phyloP scores from a whole-genome alignment of 2,888 invertebrate genomes.

The Lasioglossum morio region DNA sequence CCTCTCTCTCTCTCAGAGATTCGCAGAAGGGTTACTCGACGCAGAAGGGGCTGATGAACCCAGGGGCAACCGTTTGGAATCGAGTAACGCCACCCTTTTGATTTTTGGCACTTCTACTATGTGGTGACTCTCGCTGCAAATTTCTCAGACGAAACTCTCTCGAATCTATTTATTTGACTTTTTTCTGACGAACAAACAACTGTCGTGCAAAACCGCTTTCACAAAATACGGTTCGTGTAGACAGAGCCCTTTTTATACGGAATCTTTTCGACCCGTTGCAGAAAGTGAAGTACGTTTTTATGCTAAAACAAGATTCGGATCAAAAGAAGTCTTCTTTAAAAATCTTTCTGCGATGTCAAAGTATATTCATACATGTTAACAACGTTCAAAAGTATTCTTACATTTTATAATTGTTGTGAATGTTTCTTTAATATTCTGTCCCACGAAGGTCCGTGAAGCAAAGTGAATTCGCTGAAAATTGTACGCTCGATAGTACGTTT shows the following conservation, averaged over 20 bases:
- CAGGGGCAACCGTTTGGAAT: slow-evolving; percentile 72
- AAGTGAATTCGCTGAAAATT: slow-evolving; percentile 56
- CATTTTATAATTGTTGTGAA: background rate
- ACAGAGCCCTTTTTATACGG: background rate
- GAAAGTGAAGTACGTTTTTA: background rate
- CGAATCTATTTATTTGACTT: background rate
- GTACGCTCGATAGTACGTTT: slow-evolving; percentile 73
- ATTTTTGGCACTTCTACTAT: slow-evolving; percentile 60
- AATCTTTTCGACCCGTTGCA: background rate
- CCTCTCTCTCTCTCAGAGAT: slow-evolving; percentile 40
- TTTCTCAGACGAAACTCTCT: background rate
- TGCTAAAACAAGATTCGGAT: background rate
- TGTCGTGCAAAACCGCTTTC: background rate
- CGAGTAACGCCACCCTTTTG: slow-evolving; percentile 59
- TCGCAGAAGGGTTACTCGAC: slow-evolving; percentile 46
- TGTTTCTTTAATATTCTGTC: background rate
- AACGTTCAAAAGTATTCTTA: background rate
- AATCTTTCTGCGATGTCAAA: background rate
- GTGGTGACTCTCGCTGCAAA: background rate
- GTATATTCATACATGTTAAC: background rate
- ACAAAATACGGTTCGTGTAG: background rate
- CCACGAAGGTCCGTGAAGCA: background rate
- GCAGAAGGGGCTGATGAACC: slow-evolving; percentile 51
- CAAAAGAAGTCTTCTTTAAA: background rate
- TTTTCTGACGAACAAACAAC: background rate